Base-by-base conservation (phyloP, 2,113 vertebrate genomes). In the Syrrhaptes paradoxus region DNA sequence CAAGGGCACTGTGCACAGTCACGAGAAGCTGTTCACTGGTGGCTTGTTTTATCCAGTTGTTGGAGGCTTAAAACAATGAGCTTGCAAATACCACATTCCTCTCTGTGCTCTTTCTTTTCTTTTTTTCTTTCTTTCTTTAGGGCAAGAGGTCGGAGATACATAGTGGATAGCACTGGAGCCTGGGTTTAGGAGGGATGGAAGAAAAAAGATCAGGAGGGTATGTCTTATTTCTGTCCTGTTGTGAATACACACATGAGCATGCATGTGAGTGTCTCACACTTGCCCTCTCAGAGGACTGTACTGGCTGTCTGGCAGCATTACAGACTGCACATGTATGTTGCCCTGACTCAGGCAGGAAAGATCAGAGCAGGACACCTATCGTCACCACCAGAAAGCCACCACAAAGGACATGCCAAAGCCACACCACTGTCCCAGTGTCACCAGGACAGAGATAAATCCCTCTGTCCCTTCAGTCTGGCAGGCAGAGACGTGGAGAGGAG, bases 41-140 rank as follows among this genome's bases (percentile, higher is more conserved):
- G 87, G 38, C 78, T 95, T 95, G 83, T 94, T 97, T 87, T 51
- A 96, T 91, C 81, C 93, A 85, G 87, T 95, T 85, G 74, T 46
- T 83, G 55, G 67, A 87, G 67, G 68, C 79, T 81, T 91, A 73
- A 93, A 95, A 89, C 85, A 96, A 95, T 96, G 94, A 97, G 82
- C 61, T 83, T 94, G 94, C 91, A 96, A 95, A 88, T 96, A 88
- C 63, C 90, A 72, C 43, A 32, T 86, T 86, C 76, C 76, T 88
- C 55, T 67, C 36, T 25, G 22, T 6, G 12, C 61, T 58, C 34
- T 58, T 18, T 31, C 25, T 62, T 73, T 36, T 13, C n/a, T 48
- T n/a, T 20, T 20, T 26, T 58, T 21, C 21, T 28, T 8, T 52
- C 17, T 21, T 18, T 17, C 5, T 62, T 8, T 21, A 5, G 41